phyloP scores from a whole-genome alignment of 1,140 invertebrate genomes.

The Galleria mellonella region DNA sequence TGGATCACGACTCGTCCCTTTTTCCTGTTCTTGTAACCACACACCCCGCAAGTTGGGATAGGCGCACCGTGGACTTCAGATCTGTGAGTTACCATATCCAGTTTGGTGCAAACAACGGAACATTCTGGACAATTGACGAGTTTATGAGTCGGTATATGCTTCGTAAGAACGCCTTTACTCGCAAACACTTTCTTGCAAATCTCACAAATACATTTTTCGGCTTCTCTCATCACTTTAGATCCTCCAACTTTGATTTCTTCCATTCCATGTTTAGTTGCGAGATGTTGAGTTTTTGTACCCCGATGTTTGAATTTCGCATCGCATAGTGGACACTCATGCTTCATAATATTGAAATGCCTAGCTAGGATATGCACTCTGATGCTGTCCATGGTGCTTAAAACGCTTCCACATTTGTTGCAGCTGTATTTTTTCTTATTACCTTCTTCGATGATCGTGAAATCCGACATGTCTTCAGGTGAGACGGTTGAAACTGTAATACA shows the following conservation, averaged over 20 bases:
- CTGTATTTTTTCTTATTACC: neutral
- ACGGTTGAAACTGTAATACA: neutral
- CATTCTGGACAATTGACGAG: conserved; percentile 1
- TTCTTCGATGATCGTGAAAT: neutral
- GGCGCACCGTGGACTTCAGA: conserved; percentile 1
- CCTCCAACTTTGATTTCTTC: neutral
- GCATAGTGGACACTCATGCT: neutral
- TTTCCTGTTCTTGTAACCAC: conserved; percentile 2
- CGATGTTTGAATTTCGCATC: neutral
- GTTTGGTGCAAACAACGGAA: neutral
- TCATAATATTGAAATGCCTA: neutral
- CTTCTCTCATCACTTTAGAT: neutral
- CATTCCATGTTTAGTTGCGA: neutral
- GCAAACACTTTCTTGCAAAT: conserved; percentile 2
- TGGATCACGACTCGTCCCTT: neutral
- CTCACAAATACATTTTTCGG: neutral
- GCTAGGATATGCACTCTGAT: neutral
- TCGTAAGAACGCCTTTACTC: neutral
- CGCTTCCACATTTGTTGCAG: neutral
- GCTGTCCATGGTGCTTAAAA: too few species aligned
- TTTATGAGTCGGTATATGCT: conserved; percentile 2
- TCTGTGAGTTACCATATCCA: neutral
- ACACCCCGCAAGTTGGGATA: conserved; percentile 6
- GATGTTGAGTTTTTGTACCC: neutral
- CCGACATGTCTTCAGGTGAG: neutral